Evolutionary conservation across 2,888 invertebrate species (phyloP).

Genomic region (Sympetrum striolatum): DNA sequence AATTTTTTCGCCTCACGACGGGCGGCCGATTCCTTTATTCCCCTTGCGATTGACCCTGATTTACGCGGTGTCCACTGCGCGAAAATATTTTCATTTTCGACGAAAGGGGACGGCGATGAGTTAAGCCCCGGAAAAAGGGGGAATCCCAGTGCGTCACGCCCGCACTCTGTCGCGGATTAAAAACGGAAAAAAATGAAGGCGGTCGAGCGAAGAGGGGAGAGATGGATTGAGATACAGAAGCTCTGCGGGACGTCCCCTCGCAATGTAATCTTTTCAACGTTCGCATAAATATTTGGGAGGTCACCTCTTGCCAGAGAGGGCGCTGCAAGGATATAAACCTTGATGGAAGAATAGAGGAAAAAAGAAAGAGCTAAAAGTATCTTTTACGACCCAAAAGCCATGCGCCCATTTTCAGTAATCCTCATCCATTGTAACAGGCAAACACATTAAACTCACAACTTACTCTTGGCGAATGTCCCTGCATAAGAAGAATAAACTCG

Average conservation of each 20-base stretch:
- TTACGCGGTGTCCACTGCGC: background rate
- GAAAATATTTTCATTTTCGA: background rate
- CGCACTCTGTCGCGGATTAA: background rate
- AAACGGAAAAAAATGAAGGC: background rate
- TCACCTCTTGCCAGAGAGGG: background rate
- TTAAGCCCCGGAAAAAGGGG: background rate
- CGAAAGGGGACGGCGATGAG: background rate
- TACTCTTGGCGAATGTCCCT: too few species aligned
- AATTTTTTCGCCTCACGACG: background rate
- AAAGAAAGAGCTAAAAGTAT: background rate
- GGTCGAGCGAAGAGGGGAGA: background rate
- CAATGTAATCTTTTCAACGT: background rate
- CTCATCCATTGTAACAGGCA: background rate
- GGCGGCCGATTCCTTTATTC: background rate
- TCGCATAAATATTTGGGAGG: slow-evolving; percentile 38
- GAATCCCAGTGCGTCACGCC: background rate
- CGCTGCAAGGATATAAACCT: background rate
- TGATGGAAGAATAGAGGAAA: background rate
- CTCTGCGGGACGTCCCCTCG: background rate
- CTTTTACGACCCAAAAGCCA: too few species aligned
- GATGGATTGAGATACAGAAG: background rate
- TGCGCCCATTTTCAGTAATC: too few species aligned
- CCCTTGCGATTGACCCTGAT: background rate
- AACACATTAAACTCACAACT: background rate
- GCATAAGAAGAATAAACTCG: background rate